Evolutionary conservation across 1,140 invertebrate genomes (phyloP), one percentile per base, ranked within the genome.

Genomic region (Drosophila bifasciata): DNA sequence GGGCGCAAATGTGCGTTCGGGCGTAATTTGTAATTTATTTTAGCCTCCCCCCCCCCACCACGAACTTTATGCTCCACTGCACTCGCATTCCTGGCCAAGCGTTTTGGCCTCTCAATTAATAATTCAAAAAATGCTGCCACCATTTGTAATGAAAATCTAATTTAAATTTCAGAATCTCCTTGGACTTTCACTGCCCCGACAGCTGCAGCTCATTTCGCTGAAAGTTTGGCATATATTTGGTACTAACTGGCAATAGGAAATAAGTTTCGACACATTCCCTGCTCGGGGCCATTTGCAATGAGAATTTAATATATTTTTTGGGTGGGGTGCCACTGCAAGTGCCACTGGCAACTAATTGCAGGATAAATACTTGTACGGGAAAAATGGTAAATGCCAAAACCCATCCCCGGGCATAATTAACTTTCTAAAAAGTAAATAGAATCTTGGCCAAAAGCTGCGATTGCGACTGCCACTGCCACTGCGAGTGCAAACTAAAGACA

Each of bases 11-110:
- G 71, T 50, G 71, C 80, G 71, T 85, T 85, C 80, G 71, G 78
- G 75, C 78, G 80, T 83, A 76, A 83, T 88, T 83, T 81, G 79
- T 63, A 78, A 86, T 86, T 78, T 79, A 88, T 86, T 86, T 68
- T 40, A 48, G 39, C 19, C 43, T n/a, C n/a, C n/a, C n/a, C n/a
- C n/a, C n/a, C n/a, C n/a, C n/a, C n/a, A n/a, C n/a, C 51, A 16
- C n/a, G 40, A 15, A 55, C 21, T 63, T 66, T 73, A 32, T 16
- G 36, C 59, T 32, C 41, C 15, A 40, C 25, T 51, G 50, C 39
- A 17, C 43, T 53, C 43, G 41, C 41, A 50, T 46, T 62, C 21
- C 39, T 40, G n/a, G n/a, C n/a, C n/a, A n/a, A 44, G 9, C 25
- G 32, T 5, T 5, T 32, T n/a, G n/a, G 19, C 23, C 64, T 52